phyloP scores from a whole-genome alignment of 53 echinoderm and acorn worm species.

The Mesocentrotus franciscanus region DNA sequence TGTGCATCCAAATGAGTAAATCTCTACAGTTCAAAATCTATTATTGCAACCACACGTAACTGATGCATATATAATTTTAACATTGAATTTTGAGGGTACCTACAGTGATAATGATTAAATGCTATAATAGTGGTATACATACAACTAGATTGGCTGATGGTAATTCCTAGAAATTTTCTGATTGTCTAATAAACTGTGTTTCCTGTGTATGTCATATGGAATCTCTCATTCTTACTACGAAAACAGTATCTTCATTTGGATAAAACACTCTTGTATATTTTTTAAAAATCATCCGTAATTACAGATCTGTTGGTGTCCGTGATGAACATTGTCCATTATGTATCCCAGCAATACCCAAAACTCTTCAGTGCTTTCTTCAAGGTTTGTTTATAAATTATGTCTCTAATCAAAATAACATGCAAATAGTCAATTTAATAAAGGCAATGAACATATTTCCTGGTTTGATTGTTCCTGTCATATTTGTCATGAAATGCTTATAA shows the following conservation, averaged over 20 bases:
- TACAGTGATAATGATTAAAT: too few relatives aligned
- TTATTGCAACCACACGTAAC: too few relatives aligned
- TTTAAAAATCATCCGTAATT: background rate
- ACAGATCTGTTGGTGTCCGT: constrained; percentile 84
- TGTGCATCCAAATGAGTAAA: too few relatives aligned
- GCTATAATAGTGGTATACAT: too few relatives aligned
- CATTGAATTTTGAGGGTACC: too few relatives aligned
- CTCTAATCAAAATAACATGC: background rate
- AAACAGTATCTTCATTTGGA: background rate
- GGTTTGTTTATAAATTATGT: constrained; percentile 59
- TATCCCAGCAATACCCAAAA: constrained; percentile 82
- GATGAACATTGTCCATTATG: constrained; percentile 84
- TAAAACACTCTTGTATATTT: background rate
- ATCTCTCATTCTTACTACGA: background rate
- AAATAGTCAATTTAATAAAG: too few relatives aligned
- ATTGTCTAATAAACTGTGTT: background rate
- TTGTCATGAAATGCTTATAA: too few relatives aligned
- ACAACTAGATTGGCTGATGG: too few relatives aligned
- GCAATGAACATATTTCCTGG: too few relatives aligned
- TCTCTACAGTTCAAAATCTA: too few relatives aligned
- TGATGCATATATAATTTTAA: too few relatives aligned
- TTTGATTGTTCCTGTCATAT: too few relatives aligned
- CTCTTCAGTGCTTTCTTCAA: constrained; percentile 84
- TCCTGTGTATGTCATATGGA: background rate
- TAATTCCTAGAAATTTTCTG: background rate